A percentile compares a stretch with the other conserved stretches of the same genome.
Evolutionary conservation across 1,140 invertebrate species (phyloP).

Genomic region (Acarapis woodi): DNA sequence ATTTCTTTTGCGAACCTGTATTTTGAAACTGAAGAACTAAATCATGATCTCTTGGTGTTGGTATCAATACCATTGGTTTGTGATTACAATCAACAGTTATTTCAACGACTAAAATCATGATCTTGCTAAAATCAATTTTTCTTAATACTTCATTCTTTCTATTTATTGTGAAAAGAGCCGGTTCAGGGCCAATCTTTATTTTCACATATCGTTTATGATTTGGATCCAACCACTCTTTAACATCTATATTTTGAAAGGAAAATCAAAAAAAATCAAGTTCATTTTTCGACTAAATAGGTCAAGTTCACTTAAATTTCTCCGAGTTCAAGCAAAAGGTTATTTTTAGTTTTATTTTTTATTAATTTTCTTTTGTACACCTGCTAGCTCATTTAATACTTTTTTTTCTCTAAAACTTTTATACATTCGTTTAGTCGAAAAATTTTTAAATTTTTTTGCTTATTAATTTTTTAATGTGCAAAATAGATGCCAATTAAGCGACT

Average conservation of each 20-base stretch:
- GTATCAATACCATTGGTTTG: slow-evolving; percentile 52
- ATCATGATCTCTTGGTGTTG: slow-evolving; percentile 75
- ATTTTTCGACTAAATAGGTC: background rate
- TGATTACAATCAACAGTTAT: slow-evolving; percentile 29
- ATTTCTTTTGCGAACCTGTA: slow-evolving; percentile 44
- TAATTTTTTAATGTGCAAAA: too few relatives aligned
- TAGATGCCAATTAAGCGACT: background rate
- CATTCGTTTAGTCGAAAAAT: background rate
- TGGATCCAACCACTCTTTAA: slow-evolving; percentile 79
- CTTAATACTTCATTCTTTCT: slow-evolving; percentile 17
- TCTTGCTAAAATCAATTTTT: slow-evolving; percentile 27
- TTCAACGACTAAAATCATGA: slow-evolving; percentile 45
- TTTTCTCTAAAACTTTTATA: background rate
- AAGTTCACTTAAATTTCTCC: too few relatives aligned
- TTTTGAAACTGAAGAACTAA: slow-evolving; percentile 77
- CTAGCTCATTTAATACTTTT: background rate
- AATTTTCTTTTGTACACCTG: background rate
- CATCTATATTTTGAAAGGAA: slow-evolving; percentile 21
- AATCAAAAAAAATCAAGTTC: background rate
- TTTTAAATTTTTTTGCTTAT: background rate
- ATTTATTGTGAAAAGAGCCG: slow-evolving; percentile 50
- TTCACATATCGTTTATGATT: slow-evolving; percentile 69
- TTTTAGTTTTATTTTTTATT: too few relatives aligned
- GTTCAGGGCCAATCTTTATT: slow-evolving; percentile 33
- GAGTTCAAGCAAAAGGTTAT: too few relatives aligned